Conservation (phyloP, 2,113 vertebrate species). For the Cygnus buccinator region DNA sequence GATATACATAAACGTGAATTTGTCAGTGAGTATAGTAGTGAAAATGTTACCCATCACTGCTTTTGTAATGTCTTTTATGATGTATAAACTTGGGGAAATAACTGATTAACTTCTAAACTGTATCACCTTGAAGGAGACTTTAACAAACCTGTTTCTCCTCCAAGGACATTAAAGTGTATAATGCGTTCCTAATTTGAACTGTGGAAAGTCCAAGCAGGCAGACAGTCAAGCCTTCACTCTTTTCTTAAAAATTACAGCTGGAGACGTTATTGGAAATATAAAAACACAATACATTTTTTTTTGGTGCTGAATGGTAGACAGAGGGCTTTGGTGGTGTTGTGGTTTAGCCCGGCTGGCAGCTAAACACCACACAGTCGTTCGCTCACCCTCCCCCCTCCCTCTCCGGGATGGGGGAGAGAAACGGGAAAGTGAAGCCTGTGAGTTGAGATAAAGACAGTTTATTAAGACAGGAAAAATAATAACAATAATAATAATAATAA, state of each 20-base stretch:
- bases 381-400: no score
- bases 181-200: not conserved
- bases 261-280: not conserved
- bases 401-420: no score
- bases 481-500: no score
- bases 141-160: not conserved
- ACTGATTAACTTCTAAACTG: not conserved
- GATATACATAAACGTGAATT: not conserved
- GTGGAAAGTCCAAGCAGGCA: not conserved
- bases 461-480: no score
- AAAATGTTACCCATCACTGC: not conserved
- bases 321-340: not conserved
- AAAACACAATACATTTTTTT: not conserved
- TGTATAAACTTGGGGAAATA: not conserved
- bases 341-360: no score
- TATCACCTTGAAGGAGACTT: not conserved
- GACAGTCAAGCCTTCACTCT: not conserved
- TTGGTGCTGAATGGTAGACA: not conserved
- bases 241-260: not conserved
- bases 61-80: not conserved
- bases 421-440: no score
- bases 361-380: no score
- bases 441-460: no score
- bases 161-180: not conserved
- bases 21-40: not conserved